Percentiles rank a stretch among this genome's conserved stretches.
These are phyloP conservation scores for Megaceryle maxima DNA, from an alignment of 2,113 vertebrate genomes.

Conservation along the genomic window DNA sequence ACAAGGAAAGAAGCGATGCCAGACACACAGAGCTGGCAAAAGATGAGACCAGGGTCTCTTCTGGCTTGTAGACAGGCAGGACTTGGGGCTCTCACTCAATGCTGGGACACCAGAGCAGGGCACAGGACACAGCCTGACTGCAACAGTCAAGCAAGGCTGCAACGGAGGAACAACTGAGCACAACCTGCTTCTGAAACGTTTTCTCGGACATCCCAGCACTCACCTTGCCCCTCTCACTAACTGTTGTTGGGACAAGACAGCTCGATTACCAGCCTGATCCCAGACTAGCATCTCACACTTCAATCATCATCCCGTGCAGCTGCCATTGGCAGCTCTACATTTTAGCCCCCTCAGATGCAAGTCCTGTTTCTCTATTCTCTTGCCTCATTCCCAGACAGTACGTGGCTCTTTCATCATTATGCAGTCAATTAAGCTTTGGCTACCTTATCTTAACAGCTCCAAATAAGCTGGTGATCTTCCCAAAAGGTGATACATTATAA, in stretches of 20 bases:
- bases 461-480: slow-evolving; percentile 5
- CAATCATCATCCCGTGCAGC: not conserved
- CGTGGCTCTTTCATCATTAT: not conserved
- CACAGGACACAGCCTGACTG: not conserved
- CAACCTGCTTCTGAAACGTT: not conserved
- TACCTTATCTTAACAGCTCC: slow-evolving; percentile 51
- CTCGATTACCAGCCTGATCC: not conserved
- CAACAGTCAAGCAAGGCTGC: fast-evolving
- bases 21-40: not conserved
- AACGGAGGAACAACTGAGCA: fast-evolving
- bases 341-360: not conserved
- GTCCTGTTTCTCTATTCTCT: not conserved
- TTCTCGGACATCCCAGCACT: not conserved
- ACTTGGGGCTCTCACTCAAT: fast-evolving
- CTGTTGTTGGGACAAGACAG: not conserved
- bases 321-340: not conserved
- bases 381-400: not conserved
- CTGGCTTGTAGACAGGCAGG: not conserved
- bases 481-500: slow-evolving; percentile 52
- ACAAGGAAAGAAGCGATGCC: fast-evolving
- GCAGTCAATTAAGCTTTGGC: slow-evolving; percentile 51
- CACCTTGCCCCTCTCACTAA: not conserved
- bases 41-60: fast-evolving
- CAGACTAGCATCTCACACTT: not conserved
- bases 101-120: not conserved